phyloP scores from a whole-genome alignment of 2,113 vertebrate species.

The Archilochus colubris region DNA sequence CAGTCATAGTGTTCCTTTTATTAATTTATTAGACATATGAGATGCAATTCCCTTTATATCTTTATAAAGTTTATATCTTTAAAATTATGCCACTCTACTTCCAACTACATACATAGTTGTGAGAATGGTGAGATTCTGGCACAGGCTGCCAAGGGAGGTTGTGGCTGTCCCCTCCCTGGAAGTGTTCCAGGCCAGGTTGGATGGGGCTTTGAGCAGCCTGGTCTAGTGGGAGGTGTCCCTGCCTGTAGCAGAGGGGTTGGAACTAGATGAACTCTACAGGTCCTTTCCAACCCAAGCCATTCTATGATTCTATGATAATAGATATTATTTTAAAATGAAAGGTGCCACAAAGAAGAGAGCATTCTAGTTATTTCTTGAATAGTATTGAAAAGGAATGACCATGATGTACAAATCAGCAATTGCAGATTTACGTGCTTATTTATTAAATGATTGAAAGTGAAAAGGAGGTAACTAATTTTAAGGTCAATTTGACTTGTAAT shows the following conservation, averaged over 20 bases:
- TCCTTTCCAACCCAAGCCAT: too few species aligned
- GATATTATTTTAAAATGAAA: constrained; percentile 20
- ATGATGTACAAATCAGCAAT: background rate
- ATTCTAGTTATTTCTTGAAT: constrained; percentile 11
- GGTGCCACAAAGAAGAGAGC: background rate
- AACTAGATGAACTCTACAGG: too few species aligned
- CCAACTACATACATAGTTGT: background rate
- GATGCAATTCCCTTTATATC: background rate
- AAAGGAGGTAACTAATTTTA: constrained; percentile 49
- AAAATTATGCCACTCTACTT: background rate
- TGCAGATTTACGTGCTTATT: background rate
- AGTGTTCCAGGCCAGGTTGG: too few species aligned
- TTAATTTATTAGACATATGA: background rate
- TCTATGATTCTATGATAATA: background rate
- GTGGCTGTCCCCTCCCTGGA: too few species aligned
- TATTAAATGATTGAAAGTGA: constrained; percentile 39
- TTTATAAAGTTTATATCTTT: background rate
- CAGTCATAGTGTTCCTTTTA: background rate
- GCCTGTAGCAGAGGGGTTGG: too few species aligned
- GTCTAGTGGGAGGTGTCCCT: too few species aligned
- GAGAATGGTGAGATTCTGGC: too few species aligned
- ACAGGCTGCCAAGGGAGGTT: too few species aligned
- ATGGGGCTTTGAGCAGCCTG: too few species aligned
- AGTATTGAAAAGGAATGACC: background rate
- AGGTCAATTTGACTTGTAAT: constrained; percentile 50